Conservation (phyloP, 2,113 vertebrate genomes). For the Leucopsar rothschildi region DNA sequence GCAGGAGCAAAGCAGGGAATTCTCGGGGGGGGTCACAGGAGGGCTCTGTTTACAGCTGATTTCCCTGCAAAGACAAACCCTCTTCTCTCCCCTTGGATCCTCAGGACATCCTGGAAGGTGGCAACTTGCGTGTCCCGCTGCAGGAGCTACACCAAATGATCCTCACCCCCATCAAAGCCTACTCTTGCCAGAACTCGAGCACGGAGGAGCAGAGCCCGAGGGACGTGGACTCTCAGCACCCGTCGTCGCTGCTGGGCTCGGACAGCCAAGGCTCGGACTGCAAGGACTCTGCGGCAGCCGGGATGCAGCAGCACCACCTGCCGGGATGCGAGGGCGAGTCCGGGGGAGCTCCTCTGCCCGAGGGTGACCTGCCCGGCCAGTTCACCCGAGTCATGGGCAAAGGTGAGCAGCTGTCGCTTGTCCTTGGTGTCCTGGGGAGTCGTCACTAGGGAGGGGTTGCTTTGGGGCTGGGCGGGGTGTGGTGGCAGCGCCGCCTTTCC, state of each 20-base stretch:
- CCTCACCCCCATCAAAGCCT: conserved; percentile 94
- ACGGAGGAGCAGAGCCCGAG: conserved; percentile 59
- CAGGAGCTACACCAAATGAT: conserved; percentile 99
- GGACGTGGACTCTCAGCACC: conserved; percentile 71
- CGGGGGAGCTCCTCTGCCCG: conserved; percentile 76
- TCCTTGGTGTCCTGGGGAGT: fast-evolving
- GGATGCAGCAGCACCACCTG: conserved; percentile 79
- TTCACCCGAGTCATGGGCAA: conserved; percentile 99
- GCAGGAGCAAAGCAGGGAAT: neutral
- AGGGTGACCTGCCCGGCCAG: conserved; percentile 92
- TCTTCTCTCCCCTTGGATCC: neutral
- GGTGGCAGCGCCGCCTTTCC: neutral
- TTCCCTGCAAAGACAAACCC: neutral
- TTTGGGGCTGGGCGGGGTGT: fast-evolving
- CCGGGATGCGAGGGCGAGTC: conserved; percentile 86
- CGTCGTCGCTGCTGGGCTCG: conserved; percentile 74
- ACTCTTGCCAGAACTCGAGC: conserved; percentile 65
- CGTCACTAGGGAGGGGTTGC: fast-evolving
- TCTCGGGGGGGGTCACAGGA: neutral
- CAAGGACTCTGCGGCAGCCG: conserved; percentile 68
- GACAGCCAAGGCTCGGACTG: conserved; percentile 77
- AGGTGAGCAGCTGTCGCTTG: conserved; percentile 71
- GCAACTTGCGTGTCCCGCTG: conserved; percentile 87
- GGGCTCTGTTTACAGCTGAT: fast-evolving
- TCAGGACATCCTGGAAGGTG: conserved; percentile 94